Base-by-base conservation (phyloP, 2,113 vertebrate genomes). In the Leucoraja erinaceus region DNA sequence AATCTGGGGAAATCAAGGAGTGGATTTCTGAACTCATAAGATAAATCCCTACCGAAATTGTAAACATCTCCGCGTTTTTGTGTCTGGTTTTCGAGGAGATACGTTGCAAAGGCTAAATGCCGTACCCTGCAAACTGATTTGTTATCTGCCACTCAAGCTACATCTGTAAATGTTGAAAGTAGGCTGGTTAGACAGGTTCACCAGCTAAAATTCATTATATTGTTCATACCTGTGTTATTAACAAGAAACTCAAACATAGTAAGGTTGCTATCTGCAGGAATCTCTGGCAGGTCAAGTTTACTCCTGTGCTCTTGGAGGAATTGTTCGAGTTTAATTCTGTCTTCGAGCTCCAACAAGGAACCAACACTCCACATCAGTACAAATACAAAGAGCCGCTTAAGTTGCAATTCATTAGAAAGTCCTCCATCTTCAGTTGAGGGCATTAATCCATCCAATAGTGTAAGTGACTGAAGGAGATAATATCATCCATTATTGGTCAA, bases 341-440 rank as follows among this genome's bases (percentile, higher is more conserved):
- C 94, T 0, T 97, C 96, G 83, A 97, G 0, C 93, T 97, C 97
- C 93, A 97, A 86, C 93, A 96, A 95, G 59, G 96, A 96, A 72
- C 97, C 96, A 93, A 97, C 94, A 94, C 96, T 97, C 96, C 97
- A 97, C 96, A 97, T 97, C 0, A 97, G 77, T 88, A 95, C 95
- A 91, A 97, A 97, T 56, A 93, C 95, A 94, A 97, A 97, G 63
- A 97, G 93, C 90, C 94, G 97, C 59, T 96, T 94, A 92, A 97
- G 95, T 86, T 95, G 96, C 2, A 72, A 93, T 0, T n/a, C 18
- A 76, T 93, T 47, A 9, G 96, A 93, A 93, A 96, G 54, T 14
- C 95, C 95, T 4, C 94, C 94, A 95, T 95, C 96, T 95, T 97
- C 95, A 93, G 9, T 86, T 86, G 81, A 86, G n/a, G 81, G 81